phyloP scores from a whole-genome alignment of 1,140 invertebrate species.

The Drusus annulatus region DNA sequence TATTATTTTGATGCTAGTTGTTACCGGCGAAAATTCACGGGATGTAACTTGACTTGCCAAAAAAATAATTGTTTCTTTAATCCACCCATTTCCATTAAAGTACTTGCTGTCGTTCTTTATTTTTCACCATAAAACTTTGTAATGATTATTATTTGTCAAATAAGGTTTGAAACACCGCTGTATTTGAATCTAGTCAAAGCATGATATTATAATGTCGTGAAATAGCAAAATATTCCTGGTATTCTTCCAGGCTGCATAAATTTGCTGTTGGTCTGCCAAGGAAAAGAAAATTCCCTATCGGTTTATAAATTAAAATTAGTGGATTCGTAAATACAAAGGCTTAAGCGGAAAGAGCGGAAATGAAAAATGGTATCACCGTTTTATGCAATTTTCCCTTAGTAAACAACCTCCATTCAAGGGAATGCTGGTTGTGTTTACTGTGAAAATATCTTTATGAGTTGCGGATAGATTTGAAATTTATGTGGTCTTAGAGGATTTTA shows the following conservation, averaged over 20 bases:
- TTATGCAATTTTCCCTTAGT: neutral
- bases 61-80: no score
- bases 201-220: neutral
- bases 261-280: slow-evolving; percentile 47
- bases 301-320: slow-evolving; percentile 46
- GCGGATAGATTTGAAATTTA: neutral
- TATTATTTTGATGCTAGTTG: no score
- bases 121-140: no score
- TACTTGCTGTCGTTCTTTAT: no score
- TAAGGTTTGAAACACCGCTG: neutral
- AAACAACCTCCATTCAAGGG: neutral
- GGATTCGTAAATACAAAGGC: slow-evolving; percentile 18
- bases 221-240: slow-evolving; percentile 43
- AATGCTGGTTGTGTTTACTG: neutral
- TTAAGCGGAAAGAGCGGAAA: slow-evolving; percentile 27
- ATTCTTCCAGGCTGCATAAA: slow-evolving; percentile 51
- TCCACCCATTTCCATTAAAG: no score
- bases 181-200: neutral
- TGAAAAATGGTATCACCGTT: slow-evolving; percentile 27
- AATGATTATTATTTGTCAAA: no score
- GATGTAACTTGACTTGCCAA: no score
- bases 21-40: no score
- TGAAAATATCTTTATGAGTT: slow-evolving; percentile 1
- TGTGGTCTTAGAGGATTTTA: no score
- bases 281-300: slow-evolving; percentile 30